Evolutionary conservation across 2,797 vertebrate species (phyloP).

Genomic region (Poecilia wingei): DNA sequence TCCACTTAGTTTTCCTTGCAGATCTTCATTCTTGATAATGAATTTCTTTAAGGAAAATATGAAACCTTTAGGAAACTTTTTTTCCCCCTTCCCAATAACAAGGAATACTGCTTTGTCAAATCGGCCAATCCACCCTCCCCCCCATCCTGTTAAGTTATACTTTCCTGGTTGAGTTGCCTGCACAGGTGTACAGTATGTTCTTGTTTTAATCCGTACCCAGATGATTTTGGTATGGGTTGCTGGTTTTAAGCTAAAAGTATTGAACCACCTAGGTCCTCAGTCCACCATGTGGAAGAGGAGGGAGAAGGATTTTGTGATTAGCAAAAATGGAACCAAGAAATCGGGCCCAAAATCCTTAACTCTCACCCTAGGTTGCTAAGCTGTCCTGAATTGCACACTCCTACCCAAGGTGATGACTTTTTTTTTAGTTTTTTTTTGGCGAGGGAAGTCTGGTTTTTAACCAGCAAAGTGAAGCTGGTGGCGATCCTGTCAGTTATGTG

Average conservation of each 20-base stretch:
- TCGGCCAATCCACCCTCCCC: constrained; percentile 23
- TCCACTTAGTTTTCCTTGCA: constrained; percentile 66
- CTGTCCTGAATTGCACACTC: constrained; percentile 87
- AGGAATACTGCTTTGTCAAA: constrained; percentile 54
- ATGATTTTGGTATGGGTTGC: constrained; percentile 77
- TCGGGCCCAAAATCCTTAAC: constrained; percentile 88
- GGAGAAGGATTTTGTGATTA: constrained; percentile 89
- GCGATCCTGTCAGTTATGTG: constrained; percentile 39
- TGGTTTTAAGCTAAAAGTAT: constrained; percentile 85
- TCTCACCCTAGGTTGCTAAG: constrained; percentile 86
- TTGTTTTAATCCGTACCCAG: constrained; percentile 75
- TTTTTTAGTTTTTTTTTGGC: constrained; percentile 50
- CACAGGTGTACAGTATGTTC: constrained; percentile 79
- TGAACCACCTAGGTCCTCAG: constrained; percentile 89
- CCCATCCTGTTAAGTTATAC: constrained; percentile 54
- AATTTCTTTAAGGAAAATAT: constrained; percentile 68
- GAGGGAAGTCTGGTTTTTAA: constrained; percentile 56
- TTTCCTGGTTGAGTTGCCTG: constrained; percentile 66
- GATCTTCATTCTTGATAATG: constrained; percentile 67
- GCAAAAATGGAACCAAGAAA: constrained; percentile 85
- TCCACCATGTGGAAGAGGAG: constrained; percentile 91
- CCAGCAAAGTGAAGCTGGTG: constrained; percentile 46
- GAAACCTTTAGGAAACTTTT: constrained; percentile 20
- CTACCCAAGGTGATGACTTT: constrained; percentile 84
- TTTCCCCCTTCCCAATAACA: constrained; percentile 29